Evolutionary conservation across 2,113 vertebrate species (phyloP).

Genomic region (Centropus unirufus): DNA sequence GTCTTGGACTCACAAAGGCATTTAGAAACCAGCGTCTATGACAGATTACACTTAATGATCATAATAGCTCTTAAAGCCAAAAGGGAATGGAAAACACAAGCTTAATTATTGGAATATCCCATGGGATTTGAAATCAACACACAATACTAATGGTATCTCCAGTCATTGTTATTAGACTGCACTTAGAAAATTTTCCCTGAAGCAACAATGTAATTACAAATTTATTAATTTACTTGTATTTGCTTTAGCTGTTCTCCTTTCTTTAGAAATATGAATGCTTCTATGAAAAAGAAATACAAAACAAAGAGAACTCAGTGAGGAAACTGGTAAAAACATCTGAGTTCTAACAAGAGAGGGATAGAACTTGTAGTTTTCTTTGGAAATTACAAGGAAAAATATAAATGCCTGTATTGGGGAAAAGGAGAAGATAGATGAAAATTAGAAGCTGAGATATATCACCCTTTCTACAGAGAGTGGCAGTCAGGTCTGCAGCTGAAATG

Average conservation of each 20-base stretch:
- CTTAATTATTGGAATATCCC: slow-evolving; percentile 42
- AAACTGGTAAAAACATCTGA: neutral
- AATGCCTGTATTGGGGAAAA: neutral
- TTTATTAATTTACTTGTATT: slow-evolving; percentile 49
- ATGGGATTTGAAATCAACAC: slow-evolving; percentile 2
- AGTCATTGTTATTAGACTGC: slow-evolving; percentile 28
- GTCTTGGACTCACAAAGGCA: neutral
- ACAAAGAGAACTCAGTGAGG: neutral
- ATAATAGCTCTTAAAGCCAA: slow-evolving; percentile 29
- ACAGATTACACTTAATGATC: slow-evolving; percentile 8
- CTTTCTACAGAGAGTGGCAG: neutral
- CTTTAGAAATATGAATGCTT: neutral
- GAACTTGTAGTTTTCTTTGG: neutral
- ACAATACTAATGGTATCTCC: slow-evolving; percentile 8
- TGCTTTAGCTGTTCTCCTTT: neutral
- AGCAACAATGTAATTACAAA: slow-evolving; percentile 27
- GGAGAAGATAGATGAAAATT: neutral
- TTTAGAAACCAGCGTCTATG: neutral
- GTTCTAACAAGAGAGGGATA: neutral
- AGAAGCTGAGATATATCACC: neutral
- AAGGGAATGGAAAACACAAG: slow-evolving; percentile 24
- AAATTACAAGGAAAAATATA: neutral
- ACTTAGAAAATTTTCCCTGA: slow-evolving; percentile 29
- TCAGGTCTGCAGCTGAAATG: neutral
- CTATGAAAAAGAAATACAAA: neutral